Evolutionary conservation across 2,888 invertebrate species (phyloP).

Genomic region (Gari tellinella): DNA sequence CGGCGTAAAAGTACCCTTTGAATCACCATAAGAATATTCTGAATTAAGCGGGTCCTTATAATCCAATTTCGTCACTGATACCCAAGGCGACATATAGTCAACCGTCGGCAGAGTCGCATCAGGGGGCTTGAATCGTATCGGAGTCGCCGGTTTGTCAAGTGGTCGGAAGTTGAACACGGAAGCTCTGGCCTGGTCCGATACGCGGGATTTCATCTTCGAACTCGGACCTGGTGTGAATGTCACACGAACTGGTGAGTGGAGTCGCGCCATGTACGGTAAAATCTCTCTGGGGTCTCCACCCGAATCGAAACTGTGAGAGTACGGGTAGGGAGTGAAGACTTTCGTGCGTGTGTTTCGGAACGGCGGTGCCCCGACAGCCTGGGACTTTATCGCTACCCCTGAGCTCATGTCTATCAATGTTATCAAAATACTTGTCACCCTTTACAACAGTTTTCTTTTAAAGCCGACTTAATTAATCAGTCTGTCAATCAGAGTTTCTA

Average conservation of each 20-base stretch:
- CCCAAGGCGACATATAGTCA: constrained; percentile 49
- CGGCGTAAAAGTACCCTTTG: background rate
- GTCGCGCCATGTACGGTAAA: constrained; percentile 44
- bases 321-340: constrained; percentile 22
- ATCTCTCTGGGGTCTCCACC: constrained; percentile 22
- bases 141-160: constrained; percentile 19
- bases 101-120: constrained; percentile 51
- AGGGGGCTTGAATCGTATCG: constrained; percentile 35
- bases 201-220: constrained; percentile 41
- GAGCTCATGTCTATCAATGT: no score
- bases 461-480: no score
- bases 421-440: no score
- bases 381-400: background rate
- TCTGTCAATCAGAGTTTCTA: no score
- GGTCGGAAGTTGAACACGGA: constrained; percentile 50
- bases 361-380: background rate
- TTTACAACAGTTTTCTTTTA: no score
- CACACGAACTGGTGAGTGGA: constrained; percentile 45
- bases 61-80: constrained; percentile 51
- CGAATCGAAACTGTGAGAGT: background rate
- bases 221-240: constrained; percentile 34
- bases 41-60: constrained; percentile 34
- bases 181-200: constrained; percentile 30
- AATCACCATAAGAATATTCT: constrained; percentile 6
- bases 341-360: background rate